Evolutionary conservation across 2,797 vertebrate genomes (phyloP), one percentile per base, ranked within the genome.

Genomic region (Falco rusticolus): DNA sequence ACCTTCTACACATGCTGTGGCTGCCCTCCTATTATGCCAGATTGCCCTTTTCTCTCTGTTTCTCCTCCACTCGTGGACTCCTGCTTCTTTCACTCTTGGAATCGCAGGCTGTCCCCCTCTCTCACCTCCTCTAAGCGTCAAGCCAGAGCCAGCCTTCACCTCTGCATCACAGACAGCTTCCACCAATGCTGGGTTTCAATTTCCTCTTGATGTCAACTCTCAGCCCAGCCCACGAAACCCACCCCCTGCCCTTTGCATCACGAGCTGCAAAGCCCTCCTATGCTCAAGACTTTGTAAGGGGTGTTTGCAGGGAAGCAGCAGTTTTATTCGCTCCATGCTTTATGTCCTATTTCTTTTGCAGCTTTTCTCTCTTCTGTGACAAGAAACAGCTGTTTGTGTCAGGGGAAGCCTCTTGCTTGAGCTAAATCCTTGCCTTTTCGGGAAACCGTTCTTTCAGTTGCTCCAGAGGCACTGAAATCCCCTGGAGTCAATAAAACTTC

Each of bases 121-220:
- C 39, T 50, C 65, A 83, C 63, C 64, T 47, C 65, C 78, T 31
- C 10, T 7, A 19, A 79, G 28, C 25, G 0, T 47, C 37, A n/a
- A 69, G n/a, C 50, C 63, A 43, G 70, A 81, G 37, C 93, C 93
- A 94, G 53, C 79, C 92, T 88, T 93, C 84, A 91, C 65, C 78
- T 80, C 90, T 78, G 81, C 95, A 95, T 93, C 95, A 89, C 80
- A 41, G 20, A 9, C 54, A 69, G 82, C 56, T 77, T 84, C 75
- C 88, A 92, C 91, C 90, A 94, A 69, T 90, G 90, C 63, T 66
- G 70, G 25, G 47, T 69, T 95, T 72, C 84, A 79, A 0, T 19
- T 66, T 85, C 74, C 50, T 89, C 65, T 79, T 28, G 59, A 90
- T 70, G 94, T 71, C 74, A 82, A 56, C 9, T 70, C 80, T 70